Evolutionary conservation across 2,113 vertebrate genomes (phyloP), one percentile per base, ranked within the genome.

Genomic region (Sinocyclocheilus grahami): DNA sequence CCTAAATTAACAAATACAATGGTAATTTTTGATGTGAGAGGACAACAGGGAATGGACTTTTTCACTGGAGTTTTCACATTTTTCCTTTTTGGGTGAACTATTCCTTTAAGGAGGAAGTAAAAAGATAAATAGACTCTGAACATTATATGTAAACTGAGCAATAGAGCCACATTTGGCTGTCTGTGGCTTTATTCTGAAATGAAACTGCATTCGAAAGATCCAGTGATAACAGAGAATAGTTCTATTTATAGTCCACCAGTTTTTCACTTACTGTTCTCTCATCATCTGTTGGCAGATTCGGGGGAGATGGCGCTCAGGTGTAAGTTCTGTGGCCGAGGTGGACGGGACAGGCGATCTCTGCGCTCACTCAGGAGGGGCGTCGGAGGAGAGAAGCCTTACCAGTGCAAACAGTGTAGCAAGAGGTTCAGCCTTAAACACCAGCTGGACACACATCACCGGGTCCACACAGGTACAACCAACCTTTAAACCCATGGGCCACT

Each of bases 351-450:
- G 22, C 85, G 67, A 10, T 55, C 90, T 18, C 62, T 91, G 72
- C 89, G 90, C 3, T 87, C 89, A 22, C 89, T 89, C 69, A 88
- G 87, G 60, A 91, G 88, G n/a, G 89, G 90, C 3, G 90, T 89
- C 24, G 89, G 86, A 27, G 92, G 89, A 42, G 94, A 93, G 84
- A 96, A 95, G 89, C 94, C 95, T 6, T 95, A 94, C 85, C 92
- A 93, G 87, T 96, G 95, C 82, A 90, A 92, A 78, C 88, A 92
- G 88, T 96, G 95, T 85, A 91, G 90, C 63, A 97, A 97, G 89
- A 95, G 89, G 89, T 97, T 97, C 89, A 95, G 95, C 85, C 94
- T 97, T 48, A 97, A 97, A 87, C 96, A 97, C 88, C 96, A 97
- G 85, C 94, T 96, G 91, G 95, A 96, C 86, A 96, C 96, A 24